Evolutionary conservation across 2,888 invertebrate species (phyloP).

Genomic region (Cephus pygmeus): DNA sequence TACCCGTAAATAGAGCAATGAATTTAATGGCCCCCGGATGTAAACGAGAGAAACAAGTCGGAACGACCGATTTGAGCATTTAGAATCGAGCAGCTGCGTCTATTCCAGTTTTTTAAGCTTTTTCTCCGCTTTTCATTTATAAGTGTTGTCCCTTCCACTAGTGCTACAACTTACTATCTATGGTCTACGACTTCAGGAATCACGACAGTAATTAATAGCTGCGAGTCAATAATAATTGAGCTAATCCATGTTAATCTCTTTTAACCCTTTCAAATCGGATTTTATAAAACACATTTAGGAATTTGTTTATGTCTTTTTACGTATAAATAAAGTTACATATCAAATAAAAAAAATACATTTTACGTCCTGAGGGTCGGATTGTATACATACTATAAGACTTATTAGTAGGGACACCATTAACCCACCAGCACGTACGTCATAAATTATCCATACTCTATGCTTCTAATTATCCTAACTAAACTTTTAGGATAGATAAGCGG

Average conservation of each 20-base stretch:
- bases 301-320: no score
- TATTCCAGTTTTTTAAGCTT: neutral
- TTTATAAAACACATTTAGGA: no score
- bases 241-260: neutral
- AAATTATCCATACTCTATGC: neutral
- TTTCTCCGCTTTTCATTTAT: neutral
- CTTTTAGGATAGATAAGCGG: neutral
- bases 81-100: neutral
- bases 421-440: neutral
- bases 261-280: neutral
- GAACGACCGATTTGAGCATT: neutral
- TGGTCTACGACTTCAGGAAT: neutral
- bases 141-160: neutral
- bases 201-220: neutral
- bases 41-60: neutral
- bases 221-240: neutral
- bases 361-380: no score
- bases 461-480: neutral
- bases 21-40: neutral
- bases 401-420: no score
- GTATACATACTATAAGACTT: no score
- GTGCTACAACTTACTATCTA: neutral
- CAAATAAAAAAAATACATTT: no score
- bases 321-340: no score
- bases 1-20: neutral